Conservation (phyloP, 2,888 invertebrate genomes). For the Digitonthophagus gazella region DNA sequence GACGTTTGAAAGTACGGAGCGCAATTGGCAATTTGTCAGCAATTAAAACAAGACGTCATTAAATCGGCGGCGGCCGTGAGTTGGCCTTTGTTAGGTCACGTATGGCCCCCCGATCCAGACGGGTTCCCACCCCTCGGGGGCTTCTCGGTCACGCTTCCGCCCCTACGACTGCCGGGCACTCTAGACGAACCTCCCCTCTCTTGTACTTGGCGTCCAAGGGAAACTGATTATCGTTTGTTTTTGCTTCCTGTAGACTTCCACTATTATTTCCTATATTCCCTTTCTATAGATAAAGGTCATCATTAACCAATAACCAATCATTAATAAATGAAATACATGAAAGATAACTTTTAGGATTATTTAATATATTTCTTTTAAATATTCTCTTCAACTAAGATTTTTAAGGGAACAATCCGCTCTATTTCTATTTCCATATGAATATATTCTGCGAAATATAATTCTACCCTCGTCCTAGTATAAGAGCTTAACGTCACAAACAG, state of each 20-base stretch:
- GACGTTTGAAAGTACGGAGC: constrained; percentile 30
- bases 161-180: constrained; percentile 31
- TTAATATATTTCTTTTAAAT: no score
- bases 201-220: constrained; percentile 1
- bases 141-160: constrained; percentile 24
- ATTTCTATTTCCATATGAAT: constrained; percentile 14
- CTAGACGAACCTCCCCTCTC: constrained; percentile 28
- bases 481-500: constrained; percentile 36
- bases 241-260: constrained; percentile 9
- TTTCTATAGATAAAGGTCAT: no score
- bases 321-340: no score
- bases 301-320: no score
- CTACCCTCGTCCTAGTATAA: background rate
- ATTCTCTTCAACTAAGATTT: no score
- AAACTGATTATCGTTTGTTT: constrained; percentile 25
- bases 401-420: background rate
- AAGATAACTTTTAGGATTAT: no score
- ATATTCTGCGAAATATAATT: background rate
- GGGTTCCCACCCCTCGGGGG: constrained; percentile 34
- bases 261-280: no score
- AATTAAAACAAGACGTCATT: constrained; percentile 55
- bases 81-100: constrained; percentile 53
- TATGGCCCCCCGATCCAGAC: constrained; percentile 41
- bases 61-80: constrained; percentile 50
- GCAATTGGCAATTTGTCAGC: constrained; percentile 54